Base-by-base conservation (phyloP, 1,140 invertebrate genomes). In the Bicyclus anynana region DNA sequence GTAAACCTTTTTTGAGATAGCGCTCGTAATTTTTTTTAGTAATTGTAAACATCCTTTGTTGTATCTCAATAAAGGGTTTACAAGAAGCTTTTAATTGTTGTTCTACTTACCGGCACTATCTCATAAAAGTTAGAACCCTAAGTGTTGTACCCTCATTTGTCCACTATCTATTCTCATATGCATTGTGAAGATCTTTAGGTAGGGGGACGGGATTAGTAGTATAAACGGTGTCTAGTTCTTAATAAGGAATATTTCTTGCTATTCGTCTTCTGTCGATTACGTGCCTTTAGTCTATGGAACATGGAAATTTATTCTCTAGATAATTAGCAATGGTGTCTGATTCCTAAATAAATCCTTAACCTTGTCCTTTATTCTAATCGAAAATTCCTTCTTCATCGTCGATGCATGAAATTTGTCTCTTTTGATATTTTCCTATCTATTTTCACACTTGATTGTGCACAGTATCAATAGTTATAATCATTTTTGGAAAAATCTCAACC, bases 71-170 rank as follows among this genome's bases (percentile, higher is more conserved):
- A n/a, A n/a, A n/a, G n/a, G n/a, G n/a, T n/a, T n/a, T 10, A 29
- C 10, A 29, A 29, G 27, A 33, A 4, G 29, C 10, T 33, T 12
- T 33, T 7, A 33, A 6, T n/a, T n/a, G 3, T 33, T 10, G 3
- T 38, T 16, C 37, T 16, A 16, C 1, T n/a, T 38, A 14, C 37
- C 16, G 13, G 37, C 13, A 7, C 37, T 2, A 5, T 38, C 37
- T 38, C 0, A 17, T 14, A 38, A 38, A 38, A 38, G 37, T 38
- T 38, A 33, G 29, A 1, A 7, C 37, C 37, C n/a, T 54, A 58
- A 54, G 54, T 64, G 62, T 64, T 59, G 52, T 58, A 47, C 44
- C 29, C 21, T 59, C 46, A 63, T 52, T 44, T 46, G 42, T 21
- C 18, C 44, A 47, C 44, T 47, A 14, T 47, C 44, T 47, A 12